Percentiles rank a stretch among this genome's conserved stretches.
These are phyloP conservation scores for Adelosebastes latens DNA, from an alignment of 2,797 vertebrate species.

Conservation along the genomic window DNA sequence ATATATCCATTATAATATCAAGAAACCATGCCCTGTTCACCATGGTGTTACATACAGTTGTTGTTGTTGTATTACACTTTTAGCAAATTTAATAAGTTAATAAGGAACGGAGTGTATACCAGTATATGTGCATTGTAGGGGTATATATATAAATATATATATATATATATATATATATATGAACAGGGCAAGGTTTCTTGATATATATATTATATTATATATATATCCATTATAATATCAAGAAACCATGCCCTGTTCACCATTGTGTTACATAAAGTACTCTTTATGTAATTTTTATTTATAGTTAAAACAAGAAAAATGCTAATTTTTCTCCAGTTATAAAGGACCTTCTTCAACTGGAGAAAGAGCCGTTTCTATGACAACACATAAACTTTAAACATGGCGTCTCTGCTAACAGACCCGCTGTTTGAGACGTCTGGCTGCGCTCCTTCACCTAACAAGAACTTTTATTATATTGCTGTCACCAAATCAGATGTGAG, in stretches of 20 bases:
- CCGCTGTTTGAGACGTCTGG: slow-evolving; percentile 77
- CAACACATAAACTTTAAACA: slow-evolving; percentile 69
- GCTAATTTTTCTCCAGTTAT: rapidly evolving
- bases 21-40: too few relatives aligned
- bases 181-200: too few relatives aligned
- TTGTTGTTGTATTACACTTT: too few relatives aligned
- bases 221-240: background rate
- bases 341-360: background rate
- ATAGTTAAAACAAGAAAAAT: background rate
- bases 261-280: background rate
- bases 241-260: too few relatives aligned
- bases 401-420: slow-evolving; percentile 84
- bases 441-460: slow-evolving; percentile 78
- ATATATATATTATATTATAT: too few relatives aligned
- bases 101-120: background rate
- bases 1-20: too few relatives aligned
- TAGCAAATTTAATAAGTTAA: background rate
- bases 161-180: too few relatives aligned
- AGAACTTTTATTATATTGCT: slow-evolving; percentile 81
- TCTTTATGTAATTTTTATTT: background rate
- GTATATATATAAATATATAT: too few relatives aligned
- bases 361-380: slow-evolving; percentile 43
- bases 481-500: slow-evolving; percentile 81
- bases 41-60: too few relatives aligned
- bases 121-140: background rate